Percentiles rank a stretch among this genome's conserved stretches.
Evolutionary conservation across 2,113 vertebrate species (phyloP).

Genomic region (Colossoma macropomum): DNA sequence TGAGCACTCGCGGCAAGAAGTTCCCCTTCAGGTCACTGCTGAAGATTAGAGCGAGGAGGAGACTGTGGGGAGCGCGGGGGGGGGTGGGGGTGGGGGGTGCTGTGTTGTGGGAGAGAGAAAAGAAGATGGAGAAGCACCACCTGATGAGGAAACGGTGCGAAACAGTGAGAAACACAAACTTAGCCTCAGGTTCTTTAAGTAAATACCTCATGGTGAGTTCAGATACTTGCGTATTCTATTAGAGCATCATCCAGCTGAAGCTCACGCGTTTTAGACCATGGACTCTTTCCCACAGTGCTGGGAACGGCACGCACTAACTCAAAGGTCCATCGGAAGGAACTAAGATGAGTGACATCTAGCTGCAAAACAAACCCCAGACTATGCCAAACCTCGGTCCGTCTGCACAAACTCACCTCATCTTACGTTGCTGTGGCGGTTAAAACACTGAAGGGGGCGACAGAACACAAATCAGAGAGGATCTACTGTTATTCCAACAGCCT

Average conservation of each 20-base stretch:
- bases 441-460: too few relatives aligned
- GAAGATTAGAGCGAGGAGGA: conserved; percentile 65
- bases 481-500: too few relatives aligned
- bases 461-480: too few relatives aligned
- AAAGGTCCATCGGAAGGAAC: too few relatives aligned
- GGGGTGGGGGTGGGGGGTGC: not conserved
- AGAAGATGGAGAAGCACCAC: conserved; percentile 34
- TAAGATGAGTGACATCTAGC: too few relatives aligned
- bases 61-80: conserved; percentile 55
- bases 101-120: conserved; percentile 42
- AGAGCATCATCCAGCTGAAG: not conserved
- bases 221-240: not conserved
- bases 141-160: conserved; percentile 29
- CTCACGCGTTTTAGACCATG: not conserved
- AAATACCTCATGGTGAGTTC: not conserved
- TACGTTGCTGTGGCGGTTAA: too few relatives aligned
- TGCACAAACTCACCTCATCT: too few relatives aligned
- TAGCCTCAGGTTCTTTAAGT: not conserved
- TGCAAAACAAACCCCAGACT: too few relatives aligned
- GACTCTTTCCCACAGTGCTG: too few relatives aligned
- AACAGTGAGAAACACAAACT: conserved; percentile 16
- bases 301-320: too few relatives aligned
- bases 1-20: conserved; percentile 69
- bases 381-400: too few relatives aligned
- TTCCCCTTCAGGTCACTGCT: conserved; percentile 72